A percentile compares a stretch with the other conserved stretches of the same genome.
These are phyloP conservation scores for Nomada ferruginata DNA, from an alignment of 2,888 invertebrate species.

Conservation along the genomic window DNA sequence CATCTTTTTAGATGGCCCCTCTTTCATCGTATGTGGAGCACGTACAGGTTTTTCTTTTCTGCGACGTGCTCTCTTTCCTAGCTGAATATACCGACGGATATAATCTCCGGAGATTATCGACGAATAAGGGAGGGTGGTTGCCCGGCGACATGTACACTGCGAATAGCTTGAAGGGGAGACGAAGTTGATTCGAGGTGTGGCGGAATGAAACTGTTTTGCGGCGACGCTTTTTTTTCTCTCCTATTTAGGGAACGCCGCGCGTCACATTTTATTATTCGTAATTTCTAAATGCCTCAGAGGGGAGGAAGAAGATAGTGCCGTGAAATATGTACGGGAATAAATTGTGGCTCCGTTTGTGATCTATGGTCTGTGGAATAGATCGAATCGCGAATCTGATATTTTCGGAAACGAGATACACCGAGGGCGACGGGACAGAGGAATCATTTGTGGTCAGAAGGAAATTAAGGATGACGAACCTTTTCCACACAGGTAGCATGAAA, in stretches of 20 bases:
- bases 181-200: background rate
- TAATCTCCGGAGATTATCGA: constrained; percentile 38
- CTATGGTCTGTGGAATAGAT: no score
- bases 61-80: background rate
- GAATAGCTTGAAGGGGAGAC: background rate
- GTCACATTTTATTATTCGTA: no score
- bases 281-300: no score
- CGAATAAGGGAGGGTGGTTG: background rate
- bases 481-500: constrained; percentile 21
- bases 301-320: no score
- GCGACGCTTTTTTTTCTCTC: no score
- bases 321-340: no score
- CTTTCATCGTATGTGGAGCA: constrained; percentile 44
- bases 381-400: no score
- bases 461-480: background rate
- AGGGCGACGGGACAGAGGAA: background rate
- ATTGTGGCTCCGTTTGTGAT: no score
- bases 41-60: constrained; percentile 10
- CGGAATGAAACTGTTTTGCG: no score
- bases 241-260: no score
- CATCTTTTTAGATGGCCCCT: constrained; percentile 73
- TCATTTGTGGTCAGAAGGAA: background rate
- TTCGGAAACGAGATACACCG: background rate
- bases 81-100: constrained; percentile 19
- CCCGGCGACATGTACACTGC: background rate